phyloP scores from a whole-genome alignment of 2,888 invertebrate species.

The Phytoseiulus persimilis region DNA sequence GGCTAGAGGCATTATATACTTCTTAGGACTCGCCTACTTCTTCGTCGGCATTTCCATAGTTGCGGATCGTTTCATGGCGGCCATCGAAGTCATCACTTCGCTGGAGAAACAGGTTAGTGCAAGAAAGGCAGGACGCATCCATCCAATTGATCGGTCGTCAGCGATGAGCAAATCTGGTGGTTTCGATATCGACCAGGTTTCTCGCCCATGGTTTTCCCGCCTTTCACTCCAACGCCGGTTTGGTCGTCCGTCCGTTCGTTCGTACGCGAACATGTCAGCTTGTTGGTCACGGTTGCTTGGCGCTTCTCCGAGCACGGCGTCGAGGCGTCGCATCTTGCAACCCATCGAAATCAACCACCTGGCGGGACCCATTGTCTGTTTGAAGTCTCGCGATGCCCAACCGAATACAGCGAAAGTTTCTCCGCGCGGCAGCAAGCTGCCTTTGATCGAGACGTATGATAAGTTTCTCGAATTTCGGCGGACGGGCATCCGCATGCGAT shows the following conservation, averaged over 20 bases:
- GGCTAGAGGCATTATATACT: conserved; percentile 80
- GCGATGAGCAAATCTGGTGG: background rate
- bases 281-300: background rate
- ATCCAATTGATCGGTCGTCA: background rate
- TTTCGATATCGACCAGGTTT: background rate
- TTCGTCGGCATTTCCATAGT: conserved; percentile 98
- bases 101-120: conserved; percentile 68
- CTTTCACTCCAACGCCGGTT: background rate
- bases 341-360: background rate
- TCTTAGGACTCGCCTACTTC: conserved; percentile 76
- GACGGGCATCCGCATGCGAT: background rate
- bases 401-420: background rate
- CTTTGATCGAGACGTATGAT: background rate
- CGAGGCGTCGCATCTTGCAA: background rate
- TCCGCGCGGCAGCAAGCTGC: background rate
- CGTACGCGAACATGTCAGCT: background rate
- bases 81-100: conserved; percentile 97
- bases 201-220: background rate
- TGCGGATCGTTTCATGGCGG: conserved; percentile 97
- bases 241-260: background rate
- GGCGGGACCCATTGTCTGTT: background rate
- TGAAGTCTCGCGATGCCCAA: background rate
- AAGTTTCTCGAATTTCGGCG: background rate
- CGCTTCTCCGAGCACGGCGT: background rate
- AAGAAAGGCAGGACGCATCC: background rate